Percentiles rank a stretch among this genome's conserved stretches.
phyloP scores from a whole-genome alignment of 2,113 vertebrate species.

The Corythoichthys intestinalis region DNA sequence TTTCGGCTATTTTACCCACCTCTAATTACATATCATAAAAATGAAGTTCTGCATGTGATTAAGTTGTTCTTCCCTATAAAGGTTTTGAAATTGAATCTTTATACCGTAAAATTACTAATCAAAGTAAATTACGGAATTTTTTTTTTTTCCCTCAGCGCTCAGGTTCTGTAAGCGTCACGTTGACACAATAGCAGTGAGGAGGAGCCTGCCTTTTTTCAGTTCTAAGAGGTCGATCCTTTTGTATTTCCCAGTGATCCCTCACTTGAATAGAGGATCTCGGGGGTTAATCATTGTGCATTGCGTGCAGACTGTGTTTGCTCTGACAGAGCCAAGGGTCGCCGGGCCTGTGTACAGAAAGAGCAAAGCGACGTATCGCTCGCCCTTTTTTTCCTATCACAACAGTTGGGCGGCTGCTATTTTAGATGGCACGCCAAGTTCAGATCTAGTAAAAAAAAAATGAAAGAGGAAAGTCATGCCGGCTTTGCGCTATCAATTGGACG shows the following conservation, averaged over 20 bases:
- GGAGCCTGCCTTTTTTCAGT: background rate
- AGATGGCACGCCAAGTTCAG: conserved; percentile 59
- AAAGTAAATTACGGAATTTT: background rate
- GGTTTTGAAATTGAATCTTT: too few relatives aligned
- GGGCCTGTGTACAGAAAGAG: conserved; percentile 71
- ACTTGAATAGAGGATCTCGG: conserved; percentile 43
- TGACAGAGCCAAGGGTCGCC: conserved; percentile 73
- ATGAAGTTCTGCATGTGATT: too few relatives aligned
- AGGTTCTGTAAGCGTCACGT: background rate
- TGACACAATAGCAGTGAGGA: background rate
- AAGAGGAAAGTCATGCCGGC: background rate
- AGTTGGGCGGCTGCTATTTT: conserved; percentile 58
- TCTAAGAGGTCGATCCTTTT: background rate
- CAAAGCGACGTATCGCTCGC: conserved; percentile 65
- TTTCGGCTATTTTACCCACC: too few relatives aligned
- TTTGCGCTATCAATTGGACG: background rate
- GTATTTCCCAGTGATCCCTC: conserved; percentile 12
- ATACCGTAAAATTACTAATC: too few relatives aligned
- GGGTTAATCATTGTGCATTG: conserved; percentile 78
- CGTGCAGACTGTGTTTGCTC: conserved; percentile 80
- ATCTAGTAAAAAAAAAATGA: background rate
- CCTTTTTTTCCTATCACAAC: conserved; percentile 68
- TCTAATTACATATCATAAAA: too few relatives aligned
- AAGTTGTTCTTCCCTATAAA: too few relatives aligned
- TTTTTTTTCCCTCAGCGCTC: background rate